phyloP scores from a whole-genome alignment of 2,888 invertebrate species.

The Yponomeuta evonymella region DNA sequence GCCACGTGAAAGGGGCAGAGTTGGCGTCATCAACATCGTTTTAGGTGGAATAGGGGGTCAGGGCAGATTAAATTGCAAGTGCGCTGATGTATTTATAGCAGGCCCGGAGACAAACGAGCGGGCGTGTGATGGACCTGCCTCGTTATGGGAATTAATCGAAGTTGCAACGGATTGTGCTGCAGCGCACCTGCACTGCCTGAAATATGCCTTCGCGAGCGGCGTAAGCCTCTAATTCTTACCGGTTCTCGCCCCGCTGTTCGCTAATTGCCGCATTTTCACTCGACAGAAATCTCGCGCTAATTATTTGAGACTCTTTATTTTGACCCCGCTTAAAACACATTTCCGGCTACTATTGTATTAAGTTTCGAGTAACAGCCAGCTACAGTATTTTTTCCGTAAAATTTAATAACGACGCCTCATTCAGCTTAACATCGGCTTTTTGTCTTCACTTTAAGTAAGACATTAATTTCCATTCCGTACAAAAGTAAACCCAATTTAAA shows the following conservation, averaged over 20 bases:
- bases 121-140: slow-evolving; percentile 72
- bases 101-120: slow-evolving; percentile 72
- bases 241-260: slow-evolving; percentile 14
- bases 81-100: slow-evolving; percentile 75
- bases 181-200: slow-evolving; percentile 66
- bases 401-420: slow-evolving; percentile 48
- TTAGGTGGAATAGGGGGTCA: slow-evolving; percentile 23
- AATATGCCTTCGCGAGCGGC: slow-evolving; percentile 46
- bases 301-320: not conserved
- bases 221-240: slow-evolving; percentile 27
- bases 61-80: slow-evolving; percentile 73
- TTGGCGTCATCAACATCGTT: not conserved
- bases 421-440: slow-evolving; percentile 46
- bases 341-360: slow-evolving; percentile 4
- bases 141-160: slow-evolving; percentile 76
- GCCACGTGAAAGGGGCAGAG: not conserved
- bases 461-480: slow-evolving; percentile 60
- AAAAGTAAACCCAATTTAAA: slow-evolving; percentile 58
- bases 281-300: not conserved
- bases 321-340: not conserved
- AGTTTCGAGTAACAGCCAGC: slow-evolving; percentile 3
- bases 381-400: slow-evolving; percentile 24
- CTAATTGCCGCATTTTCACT: slow-evolving; percentile 11
- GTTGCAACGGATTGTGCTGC: slow-evolving; percentile 46
- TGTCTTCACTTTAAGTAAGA: slow-evolving; percentile 51